Conservation (phyloP, 2,797 vertebrate species). For the Cossypha niveicapilla region DNA sequence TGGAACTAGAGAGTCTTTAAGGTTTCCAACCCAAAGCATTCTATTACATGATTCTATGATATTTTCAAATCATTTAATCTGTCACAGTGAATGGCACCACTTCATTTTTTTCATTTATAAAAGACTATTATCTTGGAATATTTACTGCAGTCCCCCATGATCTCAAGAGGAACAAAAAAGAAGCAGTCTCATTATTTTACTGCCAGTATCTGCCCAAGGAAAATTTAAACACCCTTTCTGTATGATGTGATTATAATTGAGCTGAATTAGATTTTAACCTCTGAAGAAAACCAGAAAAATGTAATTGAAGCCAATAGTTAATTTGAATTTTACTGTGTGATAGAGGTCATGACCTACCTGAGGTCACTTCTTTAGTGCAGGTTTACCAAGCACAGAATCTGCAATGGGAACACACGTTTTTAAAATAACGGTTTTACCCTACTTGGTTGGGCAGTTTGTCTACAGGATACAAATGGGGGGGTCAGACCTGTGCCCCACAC, state of each 20-base stretch:
- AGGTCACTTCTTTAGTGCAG: neutral
- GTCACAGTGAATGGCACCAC: neutral
- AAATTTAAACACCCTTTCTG: neutral
- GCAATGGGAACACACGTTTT: accelerated
- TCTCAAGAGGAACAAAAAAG: neutral
- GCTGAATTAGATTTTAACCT: neutral
- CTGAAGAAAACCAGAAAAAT: neutral
- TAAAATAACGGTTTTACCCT: neutral
- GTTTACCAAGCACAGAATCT: neutral
- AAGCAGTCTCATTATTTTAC: neutral
- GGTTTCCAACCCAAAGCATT: neutral
- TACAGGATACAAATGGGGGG: neutral
- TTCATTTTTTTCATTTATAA: neutral
- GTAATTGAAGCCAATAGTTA: neutral
- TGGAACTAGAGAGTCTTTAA: neutral
- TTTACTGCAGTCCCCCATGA: neutral
- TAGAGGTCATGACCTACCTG: neutral
- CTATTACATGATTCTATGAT: neutral
- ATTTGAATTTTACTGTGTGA: neutral
- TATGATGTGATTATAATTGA: neutral
- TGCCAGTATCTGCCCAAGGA: neutral
- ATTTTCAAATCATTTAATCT: neutral
- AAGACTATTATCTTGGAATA: neutral
- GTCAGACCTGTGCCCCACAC: neutral
- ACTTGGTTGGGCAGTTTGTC: neutral